Evolutionary conservation across 1,140 invertebrate species (phyloP), one percentile per base, ranked within the genome.

Genomic region (Camponotus pennsylvanicus): DNA sequence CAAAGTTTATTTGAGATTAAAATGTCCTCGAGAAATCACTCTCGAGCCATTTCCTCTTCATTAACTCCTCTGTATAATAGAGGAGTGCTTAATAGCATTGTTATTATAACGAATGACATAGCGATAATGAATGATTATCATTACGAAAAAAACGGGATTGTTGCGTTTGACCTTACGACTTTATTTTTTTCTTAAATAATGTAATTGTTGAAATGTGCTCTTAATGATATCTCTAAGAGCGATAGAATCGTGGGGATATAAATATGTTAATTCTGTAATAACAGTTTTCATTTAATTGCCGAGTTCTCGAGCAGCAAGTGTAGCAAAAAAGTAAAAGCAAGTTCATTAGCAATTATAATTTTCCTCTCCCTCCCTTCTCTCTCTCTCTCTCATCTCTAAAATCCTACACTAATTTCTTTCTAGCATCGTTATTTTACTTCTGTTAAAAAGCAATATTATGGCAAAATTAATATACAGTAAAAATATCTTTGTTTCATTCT

Each of bases 341-440:
- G 6, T 70, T 42, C 52, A 70, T 80, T 70, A 80, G 49, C 66
- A 80, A 80, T 80, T 70, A 7, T 80, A 80, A 80, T 70, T 18
- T 42, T 7, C 18, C 15, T 13, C 9, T 42, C 21, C 4, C 57
- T 45, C 42, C 11, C 42, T 27, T 45, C 42, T 45, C 42, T 45
- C 42, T 45, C 42, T 45, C 42, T 45, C 42, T 40, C 37, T 40
- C 37, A 4, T 40, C 37, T 64, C 18, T 45, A 21, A 57, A 6
- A n/a, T 21, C 4, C 61, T 5, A 18, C 11, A 18, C 1, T 2
- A 69, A 9, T 40, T 67, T 27, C 61, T 55, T 27, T 4, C 9
- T 55, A 45, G 34, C 42, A 21, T 64, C 6, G 13, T 70, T 80
- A 42, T 70, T 9, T 52, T 15, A 8, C 40, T 32, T 7, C 13